Evolutionary conservation across 1,140 invertebrate species (phyloP).

Genomic region (Pseudomyrmex pallidus): DNA sequence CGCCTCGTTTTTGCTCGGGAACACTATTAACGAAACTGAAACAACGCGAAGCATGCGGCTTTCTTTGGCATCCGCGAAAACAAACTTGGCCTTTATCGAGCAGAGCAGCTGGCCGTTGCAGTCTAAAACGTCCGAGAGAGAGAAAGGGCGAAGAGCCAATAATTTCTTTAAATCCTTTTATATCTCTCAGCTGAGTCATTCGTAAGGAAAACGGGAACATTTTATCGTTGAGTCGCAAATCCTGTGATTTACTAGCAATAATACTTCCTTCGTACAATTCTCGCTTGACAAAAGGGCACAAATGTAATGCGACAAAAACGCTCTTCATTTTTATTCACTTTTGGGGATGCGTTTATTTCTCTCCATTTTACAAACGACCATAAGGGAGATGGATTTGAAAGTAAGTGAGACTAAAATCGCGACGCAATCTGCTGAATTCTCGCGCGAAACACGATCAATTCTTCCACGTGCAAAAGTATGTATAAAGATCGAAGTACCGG

Average conservation of each 20-base stretch:
- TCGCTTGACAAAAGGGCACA: conserved; percentile 9
- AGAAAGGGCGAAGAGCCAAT: not conserved
- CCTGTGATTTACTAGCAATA: not conserved
- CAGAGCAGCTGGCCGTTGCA: too few species aligned
- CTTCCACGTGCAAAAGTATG: not conserved
- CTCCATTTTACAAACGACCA: conserved; percentile 7
- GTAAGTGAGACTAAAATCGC: conserved; percentile 38
- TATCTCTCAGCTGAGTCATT: not conserved
- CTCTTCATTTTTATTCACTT: conserved; percentile 21
- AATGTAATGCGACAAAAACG: conserved; percentile 5
- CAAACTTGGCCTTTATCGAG: conserved; percentile 35
- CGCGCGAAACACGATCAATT: not conserved
- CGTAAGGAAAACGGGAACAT: not conserved
- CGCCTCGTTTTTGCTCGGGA: conserved; percentile 5
- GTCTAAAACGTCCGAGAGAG: not conserved
- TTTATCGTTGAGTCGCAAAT: conserved; percentile 9
- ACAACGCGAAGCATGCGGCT: conserved; percentile 28
- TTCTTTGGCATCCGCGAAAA: conserved; percentile 26
- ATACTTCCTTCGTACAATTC: not conserved
- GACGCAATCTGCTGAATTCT: not conserved
- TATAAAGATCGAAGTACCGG: not conserved
- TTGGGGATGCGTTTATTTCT: not conserved
- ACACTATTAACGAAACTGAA: conserved; percentile 41
- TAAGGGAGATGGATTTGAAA: not conserved
- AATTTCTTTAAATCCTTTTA: conserved; percentile 33